Percentiles rank a stretch among this genome's conserved stretches.
phyloP scores from a whole-genome alignment of 2,888 invertebrate genomes.

The Spatulosminthurus flaviceps region DNA sequence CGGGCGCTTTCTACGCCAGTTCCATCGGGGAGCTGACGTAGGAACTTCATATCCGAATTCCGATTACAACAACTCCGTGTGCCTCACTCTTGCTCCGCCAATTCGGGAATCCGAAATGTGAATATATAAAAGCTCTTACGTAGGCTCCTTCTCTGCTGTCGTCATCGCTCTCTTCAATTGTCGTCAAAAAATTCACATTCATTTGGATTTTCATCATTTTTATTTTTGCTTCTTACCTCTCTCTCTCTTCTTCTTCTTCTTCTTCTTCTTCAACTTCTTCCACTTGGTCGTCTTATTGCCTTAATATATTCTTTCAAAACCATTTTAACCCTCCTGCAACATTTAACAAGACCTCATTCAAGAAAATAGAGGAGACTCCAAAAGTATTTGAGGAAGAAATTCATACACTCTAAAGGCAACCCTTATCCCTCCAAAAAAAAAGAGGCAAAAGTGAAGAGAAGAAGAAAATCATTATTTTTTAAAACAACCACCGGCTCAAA shows the following conservation, averaged over 20 bases:
- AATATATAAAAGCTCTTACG: constrained; percentile 47
- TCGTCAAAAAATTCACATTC: constrained; percentile 10
- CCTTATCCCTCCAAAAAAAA: too few species aligned
- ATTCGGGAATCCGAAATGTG: constrained; percentile 44
- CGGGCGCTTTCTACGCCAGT: constrained; percentile 32
- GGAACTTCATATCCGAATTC: constrained; percentile 37
- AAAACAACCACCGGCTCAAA: too few species aligned
- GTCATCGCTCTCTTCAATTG: constrained; percentile 38
- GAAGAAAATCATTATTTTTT: too few species aligned
- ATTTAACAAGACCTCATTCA: too few species aligned
- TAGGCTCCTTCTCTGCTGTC: constrained; percentile 44
- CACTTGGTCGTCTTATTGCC: too few species aligned
- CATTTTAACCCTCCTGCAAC: too few species aligned
- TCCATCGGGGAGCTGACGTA: constrained; percentile 37
- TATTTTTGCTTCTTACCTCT: constrained; percentile 26
- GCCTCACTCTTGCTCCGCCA: constrained; percentile 29
- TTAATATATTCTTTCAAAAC: neutral
- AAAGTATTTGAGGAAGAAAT: too few species aligned
- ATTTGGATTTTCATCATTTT: constrained; percentile 23
- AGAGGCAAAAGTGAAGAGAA: too few species aligned
- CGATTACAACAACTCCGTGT: constrained; percentile 19
- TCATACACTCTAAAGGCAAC: too few species aligned
- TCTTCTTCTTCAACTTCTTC: too few species aligned
- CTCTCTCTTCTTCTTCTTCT: neutral
- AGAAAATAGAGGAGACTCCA: too few species aligned